Evolutionary conservation across 2,888 invertebrate genomes (phyloP), one percentile per base, ranked within the genome.

Genomic region (Byasa hedistus): DNA sequence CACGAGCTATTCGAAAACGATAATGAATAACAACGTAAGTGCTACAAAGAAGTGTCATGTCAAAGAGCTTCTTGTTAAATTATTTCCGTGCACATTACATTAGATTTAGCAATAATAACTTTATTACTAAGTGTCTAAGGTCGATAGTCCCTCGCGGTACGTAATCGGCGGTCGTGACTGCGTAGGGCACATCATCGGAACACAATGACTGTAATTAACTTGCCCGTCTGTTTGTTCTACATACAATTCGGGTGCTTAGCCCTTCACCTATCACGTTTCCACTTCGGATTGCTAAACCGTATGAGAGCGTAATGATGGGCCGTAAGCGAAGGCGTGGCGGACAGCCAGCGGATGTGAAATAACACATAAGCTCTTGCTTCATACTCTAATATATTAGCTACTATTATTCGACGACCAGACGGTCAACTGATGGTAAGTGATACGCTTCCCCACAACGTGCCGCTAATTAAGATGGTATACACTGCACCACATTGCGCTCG

Each of bases 211-310:
- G 80, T 87, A 89, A 90, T 90, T 85, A 87, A 80, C 79, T 79
- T 77, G 75, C 75, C 75, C 73, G 79, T 76, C 80, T 83, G 81
- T 87, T 87, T 89, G 88, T 86, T 87, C 87, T 86, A 85, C 82
- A 84, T 85, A 83, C 80, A 75, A 83, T 82, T 84, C 72, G 77
- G 80, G 77, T 81, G 79, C 82, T 80, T 75, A 79, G 87, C 91
- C 90, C 91, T 89, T 91, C 91, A 88, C 90, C 86, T 86, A 87
- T 88, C 88, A 88, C 87, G 89, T 83, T 87, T 83, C 82, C 74
- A 82, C 83, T 84, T 82, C 72, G 80, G 82, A 84, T 89, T 88
- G 87, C 89, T 81, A 88, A 89, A 90, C 84, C 82, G 77, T 82
- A 79, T 79, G 79, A 78, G 82, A 81, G 60, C 19, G 57, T 86